Base-by-base conservation (phyloP, 2,888 invertebrate genomes). In the Operophtera brumata region DNA sequence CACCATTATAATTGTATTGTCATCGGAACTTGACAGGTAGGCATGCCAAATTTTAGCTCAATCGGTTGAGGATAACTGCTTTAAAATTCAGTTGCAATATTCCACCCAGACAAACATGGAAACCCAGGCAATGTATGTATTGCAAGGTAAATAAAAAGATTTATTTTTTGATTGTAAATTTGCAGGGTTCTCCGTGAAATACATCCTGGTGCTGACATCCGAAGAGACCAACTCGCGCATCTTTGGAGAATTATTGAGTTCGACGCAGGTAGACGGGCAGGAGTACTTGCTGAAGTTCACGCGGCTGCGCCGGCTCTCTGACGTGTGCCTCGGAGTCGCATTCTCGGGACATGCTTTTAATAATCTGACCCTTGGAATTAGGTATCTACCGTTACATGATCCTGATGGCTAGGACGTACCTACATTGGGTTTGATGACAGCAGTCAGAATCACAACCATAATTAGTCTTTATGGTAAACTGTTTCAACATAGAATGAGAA, bases 261-360 rank as follows among this genome's bases (percentile, higher is more conserved):
- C 65, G 0, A 65, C 65, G 5, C 64, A 77, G 0, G 70, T 91
- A 0, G 85, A 89, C 52, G 90, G 90, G 0, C 75, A 82, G 1
- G 77, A 67, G 34, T 90, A 86, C 58, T 74, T 90, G 48, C 82
- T 84, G 82, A 70, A 75, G 53, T 85, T 90, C 52, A 84, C 90
- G 14, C 71, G 87, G 47, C 75, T 91, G 0, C 72, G 86, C 1
- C 74, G 90, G 0, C 69, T 91, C 2, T 83, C 84, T 2, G 88
- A 91, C 57, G 91, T 91, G 30, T 92, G 92, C 51, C 73, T 91
- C 5, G 91, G 91, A 0, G 81, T 91, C 0, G 87, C 88, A 0
- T 91, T 91, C 67, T 91, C 91, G 0, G 91, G 91, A 7, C 89
- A 90, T 46, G 85, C 89, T 1, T 91, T 91, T 49, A 69, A 81